Percentiles rank a stretch among this genome's conserved stretches.
phyloP scores from a whole-genome alignment of 2,113 vertebrate species.

The Peromyscus maniculatus region DNA sequence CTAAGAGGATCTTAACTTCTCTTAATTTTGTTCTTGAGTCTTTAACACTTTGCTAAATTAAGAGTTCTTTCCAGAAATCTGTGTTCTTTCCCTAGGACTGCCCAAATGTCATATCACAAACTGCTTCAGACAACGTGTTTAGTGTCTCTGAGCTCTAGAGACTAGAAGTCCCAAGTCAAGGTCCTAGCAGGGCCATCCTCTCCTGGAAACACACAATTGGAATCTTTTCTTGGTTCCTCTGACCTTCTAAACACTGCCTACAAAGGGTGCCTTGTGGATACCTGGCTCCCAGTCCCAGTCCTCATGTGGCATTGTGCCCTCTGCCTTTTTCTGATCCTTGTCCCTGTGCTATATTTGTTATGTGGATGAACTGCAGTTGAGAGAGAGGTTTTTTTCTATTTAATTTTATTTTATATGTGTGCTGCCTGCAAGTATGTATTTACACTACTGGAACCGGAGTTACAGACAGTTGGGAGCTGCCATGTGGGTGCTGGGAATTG shows the following conservation, averaged over 20 bases:
- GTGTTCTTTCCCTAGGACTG: background rate
- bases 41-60: background rate
- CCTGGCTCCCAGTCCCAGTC: background rate
- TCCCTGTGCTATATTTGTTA: background rate
- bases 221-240: too few relatives aligned
- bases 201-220: background rate
- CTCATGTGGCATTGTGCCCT: background rate
- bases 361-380: background rate
- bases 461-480: background rate
- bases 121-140: background rate
- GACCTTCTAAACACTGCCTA: background rate
- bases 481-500: background rate
- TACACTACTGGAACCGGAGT: background rate
- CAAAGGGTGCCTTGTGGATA: background rate
- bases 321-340: background rate
- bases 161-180: background rate
- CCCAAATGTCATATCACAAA: background rate
- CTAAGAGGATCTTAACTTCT: background rate
- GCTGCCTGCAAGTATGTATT: background rate
- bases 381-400: background rate
- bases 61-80: background rate
- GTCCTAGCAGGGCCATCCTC: background rate
- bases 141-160: background rate
- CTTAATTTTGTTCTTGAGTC: slow-evolving; percentile 16
- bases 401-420: background rate